Conservation (phyloP, 2,113 vertebrate genomes). For the Sebastes schlegelii region DNA sequence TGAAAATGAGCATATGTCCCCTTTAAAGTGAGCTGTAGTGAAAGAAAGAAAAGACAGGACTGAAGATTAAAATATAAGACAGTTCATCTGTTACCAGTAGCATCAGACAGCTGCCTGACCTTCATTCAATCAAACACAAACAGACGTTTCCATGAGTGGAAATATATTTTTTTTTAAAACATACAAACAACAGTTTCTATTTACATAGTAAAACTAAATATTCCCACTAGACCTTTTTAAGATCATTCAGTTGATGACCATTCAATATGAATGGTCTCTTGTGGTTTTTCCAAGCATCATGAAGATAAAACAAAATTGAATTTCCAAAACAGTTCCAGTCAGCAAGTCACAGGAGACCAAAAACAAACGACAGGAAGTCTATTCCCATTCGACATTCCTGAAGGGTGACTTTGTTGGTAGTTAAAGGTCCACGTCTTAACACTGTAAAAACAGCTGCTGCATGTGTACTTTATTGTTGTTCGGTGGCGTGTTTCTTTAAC, state of each 20-base stretch:
- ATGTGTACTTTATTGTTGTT: background rate
- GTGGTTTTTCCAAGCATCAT: background rate
- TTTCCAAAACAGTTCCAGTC: background rate
- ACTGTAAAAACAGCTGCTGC: background rate
- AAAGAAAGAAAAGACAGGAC: background rate
- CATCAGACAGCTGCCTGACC: conserved; percentile 3
- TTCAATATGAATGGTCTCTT: conserved; percentile 66
- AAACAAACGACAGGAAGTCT: background rate
- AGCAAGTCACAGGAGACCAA: background rate
- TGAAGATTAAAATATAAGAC: background rate
- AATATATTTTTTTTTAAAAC: conserved; percentile 40
- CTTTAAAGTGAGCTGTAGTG: background rate
- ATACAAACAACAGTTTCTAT: conserved; percentile 39
- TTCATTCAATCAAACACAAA: conserved; percentile 20
- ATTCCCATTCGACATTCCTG: background rate
- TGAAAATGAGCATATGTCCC: too few species aligned
- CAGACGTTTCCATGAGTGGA: background rate
- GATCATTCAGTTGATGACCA: conserved; percentile 5
- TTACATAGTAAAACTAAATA: conserved; percentile 43
- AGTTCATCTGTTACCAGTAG: background rate
- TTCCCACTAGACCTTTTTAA: background rate
- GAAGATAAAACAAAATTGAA: background rate
- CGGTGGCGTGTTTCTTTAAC: background rate
- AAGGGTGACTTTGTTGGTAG: background rate
- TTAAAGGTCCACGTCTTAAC: background rate